These are phyloP conservation scores for Catagonus wagneri DNA, from an alignment of 2,113 vertebrate species.

Conservation along the genomic window DNA sequence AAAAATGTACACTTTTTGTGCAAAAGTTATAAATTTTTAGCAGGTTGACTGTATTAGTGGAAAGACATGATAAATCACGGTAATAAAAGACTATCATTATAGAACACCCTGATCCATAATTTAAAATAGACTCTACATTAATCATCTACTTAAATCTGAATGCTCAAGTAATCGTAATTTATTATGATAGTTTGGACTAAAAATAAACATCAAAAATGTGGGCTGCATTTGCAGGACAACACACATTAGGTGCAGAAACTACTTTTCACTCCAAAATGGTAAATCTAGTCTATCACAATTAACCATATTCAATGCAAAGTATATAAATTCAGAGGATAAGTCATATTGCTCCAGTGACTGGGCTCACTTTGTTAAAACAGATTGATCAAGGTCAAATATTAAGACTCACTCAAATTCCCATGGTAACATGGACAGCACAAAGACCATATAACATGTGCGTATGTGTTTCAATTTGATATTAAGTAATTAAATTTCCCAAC, in stretches of 20 bases:
- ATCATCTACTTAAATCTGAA: conserved; percentile 70
- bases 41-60: conserved; percentile 14
- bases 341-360: not conserved
- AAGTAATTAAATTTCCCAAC: not conserved
- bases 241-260: not conserved
- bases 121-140: conserved; percentile 64
- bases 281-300: not conserved
- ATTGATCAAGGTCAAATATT: not conserved
- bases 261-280: not conserved
- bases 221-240: not conserved
- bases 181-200: conserved; percentile 57
- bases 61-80: conserved; percentile 69
- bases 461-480: not conserved
- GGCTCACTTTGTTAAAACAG: not conserved
- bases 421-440: not conserved
- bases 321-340: not conserved
- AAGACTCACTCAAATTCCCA: not conserved
- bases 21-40: conserved; percentile 52
- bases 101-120: conserved; percentile 74
- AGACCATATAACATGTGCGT: not conserved
- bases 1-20: conserved; percentile 37
- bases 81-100: conserved; percentile 73
- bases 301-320: not conserved
- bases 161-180: conserved; percentile 66
- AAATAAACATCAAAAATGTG: conserved; percentile 55